Evolutionary conservation across 37 sponge, comb jelly and placozoan genomes (phyloP), one percentile per base, ranked within the genome.

Genomic region (Chondrilla cf. caribensis): DNA sequence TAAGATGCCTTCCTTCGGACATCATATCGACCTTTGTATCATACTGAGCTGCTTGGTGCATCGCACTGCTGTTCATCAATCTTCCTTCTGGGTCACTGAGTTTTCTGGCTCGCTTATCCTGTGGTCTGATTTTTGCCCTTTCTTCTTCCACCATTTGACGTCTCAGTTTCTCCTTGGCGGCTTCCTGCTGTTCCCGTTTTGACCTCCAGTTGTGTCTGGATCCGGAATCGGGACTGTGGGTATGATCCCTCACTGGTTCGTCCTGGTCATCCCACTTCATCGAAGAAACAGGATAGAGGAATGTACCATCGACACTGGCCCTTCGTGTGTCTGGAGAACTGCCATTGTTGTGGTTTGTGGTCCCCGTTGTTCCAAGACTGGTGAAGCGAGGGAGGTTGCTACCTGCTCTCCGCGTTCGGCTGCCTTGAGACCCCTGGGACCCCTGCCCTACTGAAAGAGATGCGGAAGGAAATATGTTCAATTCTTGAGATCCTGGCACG

Each of bases 401-500:
- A 67, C 31, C 35, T 67, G 4, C 32, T 33, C 68, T 67, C 3
- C 35, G 28, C 29, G 68, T 3, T 26, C 32, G 68, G 4, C 33
- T 67, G 68, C 68, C 68, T 11, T 14, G 9, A 47, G 51, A 47
- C 11, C 29, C 29, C 36, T 73, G 76, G 3, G 76, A 73, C 2
- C 41, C 41, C 22, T 73, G 76, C 2, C 76, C 76, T 39, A 5
- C 8, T 4, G 76, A 73, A 21, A 73, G 44, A 8, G 76, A 73
- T 15, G 76, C 76, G 3, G 76, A 73, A 22, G 76, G 76, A 39
- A 73, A 73, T 17, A 73, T 40, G 42, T 43, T 39, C 24, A 43
- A n/a, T 22, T 73, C 44, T 7, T 73, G 24, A 2, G 41, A 39
- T 73, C 38, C 41, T 11, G 76, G 38, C n/a, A 37, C 21, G 24